Evolutionary conservation across 2,797 vertebrate genomes (phyloP), one percentile per base, ranked within the genome.

Genomic region (Nannoperca obscura): DNA sequence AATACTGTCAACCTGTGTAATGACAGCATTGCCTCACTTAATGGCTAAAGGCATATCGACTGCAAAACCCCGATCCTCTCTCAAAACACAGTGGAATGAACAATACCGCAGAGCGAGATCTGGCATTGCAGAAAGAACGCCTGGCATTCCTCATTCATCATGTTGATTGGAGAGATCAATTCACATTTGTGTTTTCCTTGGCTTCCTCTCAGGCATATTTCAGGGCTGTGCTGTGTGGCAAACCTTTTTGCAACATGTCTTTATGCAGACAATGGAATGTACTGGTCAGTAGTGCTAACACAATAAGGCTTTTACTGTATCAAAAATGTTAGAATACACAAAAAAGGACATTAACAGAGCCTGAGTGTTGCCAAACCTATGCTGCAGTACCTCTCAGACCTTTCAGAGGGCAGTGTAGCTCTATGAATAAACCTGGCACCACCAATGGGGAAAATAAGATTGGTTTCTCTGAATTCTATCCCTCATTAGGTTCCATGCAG

Each of bases 381-480:
- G 27, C 62, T 90, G 91, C 88, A 94, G 92, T 95, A 92, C 92
- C 78, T 30, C 53, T 80, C 74, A 94, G 91, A 94, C 93, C 86
- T 92, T 83, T 90, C 90, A 84, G 95, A 92, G 94, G 94, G 94
- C 93, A 96, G 88, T 91, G 83, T 83, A 93, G 86, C 89, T 91
- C 94, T 92, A 82, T 90, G 77, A 74, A 85, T 92, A 32, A 80
- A 40, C 12, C 19, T 2, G 1, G 19, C 30, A 42, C 53, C 44
- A 69, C 70, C 42, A 81, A 64, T 44, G 73, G 79, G 58, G 40
- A 40, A 68, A 72, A 81, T 89, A 89, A 83, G 70, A 86, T 91
- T 86, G 79, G 83, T 89, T 93, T 90, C 83, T 93, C 66, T 93
- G 84, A 91, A 93, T 93, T 93, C 91, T 92, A 85, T 89, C 82